Evolutionary conservation across 2,888 invertebrate genomes (phyloP), one percentile per base, ranked within the genome.

Genomic region (Callimorpha dominula): DNA sequence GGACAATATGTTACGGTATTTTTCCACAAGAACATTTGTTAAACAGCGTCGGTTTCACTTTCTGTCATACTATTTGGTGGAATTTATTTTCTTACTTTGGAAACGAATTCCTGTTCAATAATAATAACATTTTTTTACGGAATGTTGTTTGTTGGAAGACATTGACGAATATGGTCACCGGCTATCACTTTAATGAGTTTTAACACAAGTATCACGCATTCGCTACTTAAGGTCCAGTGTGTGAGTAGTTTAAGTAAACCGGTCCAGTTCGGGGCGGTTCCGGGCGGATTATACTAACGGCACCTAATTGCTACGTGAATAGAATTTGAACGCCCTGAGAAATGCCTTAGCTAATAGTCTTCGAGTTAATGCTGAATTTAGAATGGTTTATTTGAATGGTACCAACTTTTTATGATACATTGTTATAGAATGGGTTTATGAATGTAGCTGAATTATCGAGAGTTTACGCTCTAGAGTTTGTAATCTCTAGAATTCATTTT

Each of bases 251-350:
- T 69, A 69, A 65, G 17, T 15, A 75, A 67, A 71, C 74, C 74
- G 76, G 81, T 81, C 85, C 78, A 82, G 84, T 80, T 78, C 79
- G 68, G 71, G 68, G 76, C 79, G 81, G 82, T 80, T 77, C 86
- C 85, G 79, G 85, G 86, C 89, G 88, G 90, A 91, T 93, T 91
- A 91, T 88, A 87, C 88, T 90, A 91, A 92, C 91, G 87, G 86
- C 85, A 86, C 88, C 90, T 93, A 94, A 94, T 94, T 94, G 92
- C 88, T 92, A 93, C 94, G 94, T 92, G 92, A 81, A 74, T 80
- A 74, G 94, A 92, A 93, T 94, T 78, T 78, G 84, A 86, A 87
- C 81, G 79, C 81, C 74, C 76, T 79, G 79, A 80, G 83, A 81
- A 83, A 83, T 81, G 83, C 81, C 71, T 80, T 73, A 78, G 83